These are phyloP conservation scores for Automeris io DNA, from an alignment of 2,888 invertebrate genomes.

Conservation along the genomic window DNA sequence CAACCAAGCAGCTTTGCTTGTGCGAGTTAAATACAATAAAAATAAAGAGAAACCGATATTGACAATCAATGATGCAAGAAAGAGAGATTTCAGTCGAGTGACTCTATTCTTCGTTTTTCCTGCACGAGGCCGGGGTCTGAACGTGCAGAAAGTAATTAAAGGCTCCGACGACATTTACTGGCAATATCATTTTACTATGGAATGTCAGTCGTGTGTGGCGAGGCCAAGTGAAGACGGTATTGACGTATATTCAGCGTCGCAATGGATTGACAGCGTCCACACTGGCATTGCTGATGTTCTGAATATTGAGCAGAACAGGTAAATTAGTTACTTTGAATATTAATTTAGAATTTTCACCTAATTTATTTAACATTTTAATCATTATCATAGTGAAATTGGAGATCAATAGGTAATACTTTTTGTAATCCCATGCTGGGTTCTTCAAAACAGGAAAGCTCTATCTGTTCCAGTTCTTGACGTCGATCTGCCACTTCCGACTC, in stretches of 20 bases:
- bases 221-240: constrained; percentile 82
- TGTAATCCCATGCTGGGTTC: no score
- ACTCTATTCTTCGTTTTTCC: constrained; percentile 31
- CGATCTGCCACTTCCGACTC: no score
- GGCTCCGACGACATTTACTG: constrained; percentile 72
- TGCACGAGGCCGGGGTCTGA: constrained; percentile 41
- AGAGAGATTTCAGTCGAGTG: constrained; percentile 39
- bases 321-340: constrained; percentile 12
- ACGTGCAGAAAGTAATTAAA: constrained; percentile 69
- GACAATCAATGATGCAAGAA: constrained; percentile 39
- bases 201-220: constrained; percentile 77
- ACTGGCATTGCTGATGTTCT: constrained; percentile 66
- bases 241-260: constrained; percentile 76
- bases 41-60: constrained; percentile 44
- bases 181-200: constrained; percentile 85
- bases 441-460: no score
- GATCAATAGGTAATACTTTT: background rate
- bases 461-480: no score
- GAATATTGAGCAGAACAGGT: constrained; percentile 77
- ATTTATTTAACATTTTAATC: no score
- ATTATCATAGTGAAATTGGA: no score
- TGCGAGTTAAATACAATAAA: constrained; percentile 74
- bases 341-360: background rate
- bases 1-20: constrained; percentile 74
- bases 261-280: constrained; percentile 77